A percentile compares a stretch with the other conserved stretches of the same genome.
Evolutionary conservation across 2,113 vertebrate genomes (phyloP).

Genomic region (Ptyas mucosa): DNA sequence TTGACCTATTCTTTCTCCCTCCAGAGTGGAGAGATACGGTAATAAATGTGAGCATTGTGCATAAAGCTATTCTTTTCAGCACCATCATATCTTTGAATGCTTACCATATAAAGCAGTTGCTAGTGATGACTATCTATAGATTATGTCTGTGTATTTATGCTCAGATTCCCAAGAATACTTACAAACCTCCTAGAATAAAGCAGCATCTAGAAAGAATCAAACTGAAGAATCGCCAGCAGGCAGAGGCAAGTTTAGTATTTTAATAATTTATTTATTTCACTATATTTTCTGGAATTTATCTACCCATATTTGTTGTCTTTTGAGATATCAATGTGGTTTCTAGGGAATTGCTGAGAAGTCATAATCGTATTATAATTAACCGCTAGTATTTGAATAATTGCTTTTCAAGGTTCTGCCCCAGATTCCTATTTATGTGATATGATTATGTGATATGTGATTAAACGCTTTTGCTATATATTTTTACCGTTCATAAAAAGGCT

Average conservation of each 20-base stretch:
- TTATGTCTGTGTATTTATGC: background rate
- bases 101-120: background rate
- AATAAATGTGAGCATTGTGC: background rate
- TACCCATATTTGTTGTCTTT: slow-evolving; percentile 3
- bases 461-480: background rate
- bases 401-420: background rate
- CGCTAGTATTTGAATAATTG: background rate
- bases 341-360: background rate
- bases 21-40: background rate
- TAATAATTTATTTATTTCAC: background rate
- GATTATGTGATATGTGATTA: background rate
- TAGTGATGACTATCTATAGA: background rate
- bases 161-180: slow-evolving; percentile 80
- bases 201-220: slow-evolving; percentile 73
- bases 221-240: slow-evolving; percentile 71
- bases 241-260: slow-evolving; percentile 68
- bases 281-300: slow-evolving; percentile 7
- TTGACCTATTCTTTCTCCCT: background rate
- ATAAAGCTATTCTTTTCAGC: background rate
- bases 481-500: background rate
- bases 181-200: slow-evolving; percentile 75
- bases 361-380: background rate
- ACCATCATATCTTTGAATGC: background rate
- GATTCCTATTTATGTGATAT: background rate
- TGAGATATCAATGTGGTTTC: slow-evolving; percentile 7